Evolutionary conservation across 2,797 vertebrate genomes (phyloP), one percentile per base, ranked within the genome.

Genomic region (Mastacembelus armatus): DNA sequence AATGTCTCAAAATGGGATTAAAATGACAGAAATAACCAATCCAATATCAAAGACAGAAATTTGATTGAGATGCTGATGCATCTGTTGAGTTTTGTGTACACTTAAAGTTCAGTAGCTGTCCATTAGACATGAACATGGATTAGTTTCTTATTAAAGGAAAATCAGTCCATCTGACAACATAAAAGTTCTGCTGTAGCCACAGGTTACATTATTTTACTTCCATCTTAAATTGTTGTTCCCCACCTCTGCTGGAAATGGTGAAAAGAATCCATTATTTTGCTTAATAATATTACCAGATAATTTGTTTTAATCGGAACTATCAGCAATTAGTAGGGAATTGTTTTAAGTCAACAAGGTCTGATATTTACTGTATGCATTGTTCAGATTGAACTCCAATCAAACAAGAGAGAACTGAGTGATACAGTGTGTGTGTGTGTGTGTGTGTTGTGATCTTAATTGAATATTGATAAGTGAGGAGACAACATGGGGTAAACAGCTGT

Each of bases 381-480:
- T n/a, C n/a, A 38, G 36, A 38, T n/a, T 16, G n/a, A 38, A 38
- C 15, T 10, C 10, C 33, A 35, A 4, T 35, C 33, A 35, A 10
- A 35, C 33, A n/a, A 38, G 36, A 35, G 8, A 35, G 35, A 35
- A 35, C 11, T 33, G 12, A 32, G 6, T n/a, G n/a, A n/a, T n/a
- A n/a, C n/a, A n/a, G n/a, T 21, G 57, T 22, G 58, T 16, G 54
- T 36, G 57, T 15, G 38, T 11, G 38, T 26, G 43, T 32, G 67
- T 21, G 44, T 10, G 63, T 49, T 26, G 50, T 77, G 66, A 68
- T 88, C 71, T 78, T 87, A 85, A 89, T 83, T 88, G 87, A 92
- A 89, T 89, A 91, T 90, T 91, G 88, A 92, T 92, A 89, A 83
- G 86, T 86, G 85, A 90, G 51, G 79, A 75, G 15, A 72, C 84